Percentiles rank a stretch among this genome's conserved stretches.
phyloP scores from a whole-genome alignment of 2,113 vertebrate species.

The Saimiri boliviensis region DNA sequence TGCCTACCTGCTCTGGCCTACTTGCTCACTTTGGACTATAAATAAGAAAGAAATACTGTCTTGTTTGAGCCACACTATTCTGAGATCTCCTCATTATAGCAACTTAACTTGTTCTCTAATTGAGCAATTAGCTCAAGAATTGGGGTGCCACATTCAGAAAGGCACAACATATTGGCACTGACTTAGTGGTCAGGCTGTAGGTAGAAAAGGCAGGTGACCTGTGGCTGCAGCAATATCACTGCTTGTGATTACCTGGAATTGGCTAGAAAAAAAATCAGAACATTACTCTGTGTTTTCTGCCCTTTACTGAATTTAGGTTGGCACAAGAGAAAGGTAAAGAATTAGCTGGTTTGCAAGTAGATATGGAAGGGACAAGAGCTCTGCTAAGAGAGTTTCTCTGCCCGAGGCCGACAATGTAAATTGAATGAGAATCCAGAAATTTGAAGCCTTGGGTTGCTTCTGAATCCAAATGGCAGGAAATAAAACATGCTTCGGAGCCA shows the following conservation, averaged over 20 bases:
- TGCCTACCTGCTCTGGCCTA: neutral
- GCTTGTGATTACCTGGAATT: neutral
- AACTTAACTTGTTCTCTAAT: neutral
- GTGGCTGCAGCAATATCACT: neutral
- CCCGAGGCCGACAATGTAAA: neutral
- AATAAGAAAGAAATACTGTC: neutral
- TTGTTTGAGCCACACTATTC: neutral
- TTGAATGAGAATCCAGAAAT: neutral
- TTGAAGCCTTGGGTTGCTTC: neutral
- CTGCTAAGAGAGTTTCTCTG: neutral
- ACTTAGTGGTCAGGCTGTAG: neutral
- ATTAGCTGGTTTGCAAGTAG: neutral
- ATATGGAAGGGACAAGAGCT: neutral
- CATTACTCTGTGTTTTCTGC: neutral
- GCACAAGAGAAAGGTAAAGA: neutral
- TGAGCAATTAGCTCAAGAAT: neutral
- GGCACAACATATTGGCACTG: neutral
- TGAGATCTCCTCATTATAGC: neutral
- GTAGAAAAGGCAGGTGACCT: neutral
- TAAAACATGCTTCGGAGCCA: neutral
- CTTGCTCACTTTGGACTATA: neutral
- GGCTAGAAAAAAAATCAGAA: neutral
- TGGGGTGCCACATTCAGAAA: neutral
- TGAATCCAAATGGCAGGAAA: neutral
- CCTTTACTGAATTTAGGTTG: neutral